These are phyloP conservation scores for Plecotus auritus DNA, from an alignment of 2,113 vertebrate species.

Conservation along the genomic window DNA sequence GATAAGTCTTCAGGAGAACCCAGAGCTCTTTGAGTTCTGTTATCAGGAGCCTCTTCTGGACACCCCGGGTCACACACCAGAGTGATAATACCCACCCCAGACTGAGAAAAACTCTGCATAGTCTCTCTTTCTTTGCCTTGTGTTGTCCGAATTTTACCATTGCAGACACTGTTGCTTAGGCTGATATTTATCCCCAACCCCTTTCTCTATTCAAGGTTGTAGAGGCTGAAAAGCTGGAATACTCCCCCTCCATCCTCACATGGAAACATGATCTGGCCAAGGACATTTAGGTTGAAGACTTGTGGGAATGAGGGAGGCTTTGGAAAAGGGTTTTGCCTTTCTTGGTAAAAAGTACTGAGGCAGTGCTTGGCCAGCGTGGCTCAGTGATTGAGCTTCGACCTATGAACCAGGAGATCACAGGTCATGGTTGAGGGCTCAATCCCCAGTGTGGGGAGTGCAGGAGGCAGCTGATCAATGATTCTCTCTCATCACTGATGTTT, in stretches of 20 bases:
- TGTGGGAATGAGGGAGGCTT: not conserved
- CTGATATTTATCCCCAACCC: not conserved
- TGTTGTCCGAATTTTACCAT: not conserved
- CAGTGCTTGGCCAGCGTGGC: no score
- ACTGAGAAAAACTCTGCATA: not conserved
- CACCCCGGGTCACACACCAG: not conserved
- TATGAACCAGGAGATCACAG: no score
- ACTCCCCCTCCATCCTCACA: not conserved
- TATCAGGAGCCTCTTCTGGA: not conserved
- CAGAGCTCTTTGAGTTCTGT: not conserved
- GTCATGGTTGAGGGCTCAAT: no score
- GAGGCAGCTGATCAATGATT: no score
- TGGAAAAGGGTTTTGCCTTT: not conserved
- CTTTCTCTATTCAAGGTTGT: not conserved
- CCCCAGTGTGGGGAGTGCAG: no score
- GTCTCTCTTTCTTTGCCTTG: not conserved
- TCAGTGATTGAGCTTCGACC: no score
- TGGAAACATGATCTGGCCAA: not conserved
- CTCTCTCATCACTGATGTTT: no score
- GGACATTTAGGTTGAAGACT: not conserved
- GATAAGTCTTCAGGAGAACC: not conserved
- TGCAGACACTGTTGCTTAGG: not conserved
- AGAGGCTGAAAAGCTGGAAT: not conserved
- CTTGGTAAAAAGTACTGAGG: not conserved
- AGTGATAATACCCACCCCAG: not conserved